Evolutionary conservation across 2,888 invertebrate species (phyloP), one percentile per base, ranked within the genome.

Genomic region (Sphaerophoria taeniata): DNA sequence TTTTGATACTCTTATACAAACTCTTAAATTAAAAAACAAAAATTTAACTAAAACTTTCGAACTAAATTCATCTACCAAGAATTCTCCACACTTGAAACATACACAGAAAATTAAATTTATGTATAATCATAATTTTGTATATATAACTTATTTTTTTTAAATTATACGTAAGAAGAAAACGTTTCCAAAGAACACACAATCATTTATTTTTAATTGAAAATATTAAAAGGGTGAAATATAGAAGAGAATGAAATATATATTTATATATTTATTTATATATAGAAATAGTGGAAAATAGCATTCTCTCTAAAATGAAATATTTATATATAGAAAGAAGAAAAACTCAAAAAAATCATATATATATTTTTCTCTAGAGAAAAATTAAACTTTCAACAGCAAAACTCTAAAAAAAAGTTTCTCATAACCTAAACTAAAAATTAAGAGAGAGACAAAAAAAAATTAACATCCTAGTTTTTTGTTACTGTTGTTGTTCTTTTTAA

Each of bases 101-200:
- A 86, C 86, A 86, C 86, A 86, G 60, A 75, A 86, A 82, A 71
- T 77, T 73, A 77, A 77, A 49, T 49, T 56, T 51, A 51, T 80
- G 36, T 72, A 72, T 81, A 60, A 58, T 70, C 43, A 65, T 43
- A 39, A 39, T 7, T 39, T 24, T 24, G 24, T 24, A 24, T 24
- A 2, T 7, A 39, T 39, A 7, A 9, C 12, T 56, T 36, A 14
- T 58, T 16, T 63, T 53, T 49, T 56, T 71, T 61, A 31, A 43
- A 39, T 69, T 77, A 74, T 73, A 58, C 58, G 75, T 77, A 80
- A 71, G 72, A 80, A 83, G 70, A 78, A 81, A 84, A 75, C 74
- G 75, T 80, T 84, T 86, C 78, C 78, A 84, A 87, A 87, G 80
- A 79, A 84, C 79, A 87, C 85, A 79, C 87, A 87, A 83, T 76